Percentiles rank a stretch among this genome's conserved stretches.
phyloP scores from a whole-genome alignment of 2,797 vertebrate species.

The Hephaestus fuliginosus region DNA sequence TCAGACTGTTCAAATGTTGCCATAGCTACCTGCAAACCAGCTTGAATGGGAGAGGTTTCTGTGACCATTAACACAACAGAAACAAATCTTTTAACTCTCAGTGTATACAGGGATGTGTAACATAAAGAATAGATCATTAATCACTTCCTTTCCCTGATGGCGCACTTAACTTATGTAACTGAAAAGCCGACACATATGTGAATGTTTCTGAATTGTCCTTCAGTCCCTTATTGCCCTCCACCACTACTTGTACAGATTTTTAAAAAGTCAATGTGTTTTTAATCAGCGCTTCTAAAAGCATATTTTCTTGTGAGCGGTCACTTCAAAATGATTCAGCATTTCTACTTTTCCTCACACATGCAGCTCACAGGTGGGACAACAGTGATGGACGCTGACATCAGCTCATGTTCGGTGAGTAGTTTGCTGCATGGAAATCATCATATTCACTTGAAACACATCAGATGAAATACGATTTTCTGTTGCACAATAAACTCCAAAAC shows the following conservation, averaged over 20 bases:
- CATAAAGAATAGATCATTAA: not conserved
- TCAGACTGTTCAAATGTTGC: slow-evolving; percentile 8
- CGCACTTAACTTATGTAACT: not conserved
- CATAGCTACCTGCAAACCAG: slow-evolving; percentile 18
- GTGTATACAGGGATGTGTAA: not conserved
- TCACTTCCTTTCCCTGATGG: not conserved
- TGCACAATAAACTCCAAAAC: not conserved
- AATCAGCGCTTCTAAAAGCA: not conserved
- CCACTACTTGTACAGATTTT: not conserved
- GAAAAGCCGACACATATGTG: not conserved
- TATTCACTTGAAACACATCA: not conserved
- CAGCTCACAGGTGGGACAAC: not conserved
- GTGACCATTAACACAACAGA: too few relatives aligned
- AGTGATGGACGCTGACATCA: not conserved
- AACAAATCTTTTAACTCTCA: too few relatives aligned
- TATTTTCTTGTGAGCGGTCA: not conserved
- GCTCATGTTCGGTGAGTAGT: not conserved
- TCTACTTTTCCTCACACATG: not conserved
- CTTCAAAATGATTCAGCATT: not conserved
- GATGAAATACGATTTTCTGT: not conserved
- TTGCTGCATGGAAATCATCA: not conserved
- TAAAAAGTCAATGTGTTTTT: not conserved
- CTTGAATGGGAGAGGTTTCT: not conserved
- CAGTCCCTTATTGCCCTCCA: not conserved
- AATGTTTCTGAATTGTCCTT: slow-evolving; percentile 1